Base-by-base conservation (phyloP, 2,113 vertebrate species). In the Forbesichthys papilliferus region DNA sequence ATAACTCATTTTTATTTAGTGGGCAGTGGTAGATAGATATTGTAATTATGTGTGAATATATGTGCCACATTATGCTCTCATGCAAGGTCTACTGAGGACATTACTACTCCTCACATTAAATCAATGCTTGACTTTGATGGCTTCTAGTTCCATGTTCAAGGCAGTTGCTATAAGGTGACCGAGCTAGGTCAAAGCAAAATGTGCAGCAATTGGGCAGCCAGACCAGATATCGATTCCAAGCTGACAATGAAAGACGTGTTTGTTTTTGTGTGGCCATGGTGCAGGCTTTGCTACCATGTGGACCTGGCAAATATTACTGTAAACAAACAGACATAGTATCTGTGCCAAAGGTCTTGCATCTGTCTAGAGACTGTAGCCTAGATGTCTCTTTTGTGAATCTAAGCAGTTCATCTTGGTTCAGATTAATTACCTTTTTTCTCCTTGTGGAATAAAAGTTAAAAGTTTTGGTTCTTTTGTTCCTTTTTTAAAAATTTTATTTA, bases 241-340 rank as follows among this genome's bases (percentile, higher is more conserved):
- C 72, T 34, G 56, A 67, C 9, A 47, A 75, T 52, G 68, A 78
- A 61, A 58, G 10, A 63, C 3, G 42, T 58, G 62, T 48, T 65
- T 72, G 64, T 62, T 74, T 76, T 77, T 71, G 27, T 81, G 65
- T 60, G 69, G 52, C 65, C 65, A 52, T 11, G 6, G 59, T 47
- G 33, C 34, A 20, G 6, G 53, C 10, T 3, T 61, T 65, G 20
- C 57, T 79, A 66, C 71, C 61, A 64, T 74, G 69, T 36, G 2
- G 55, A 68, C 66, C 34, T 69, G 58, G 14, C 27, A 64, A 56
- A 48, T 1, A 7, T 68, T 46, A 34, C 48, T 46, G 11, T 9
- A 36, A 42, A 61, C 74, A 63, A 55, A 34, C 12, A 42, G 69
- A 18, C 36, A 12, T 46, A 69, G 66, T 71, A 42, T 53, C n/a